A percentile compares a stretch with the other conserved stretches of the same genome.
These are phyloP conservation scores for Gila robusta DNA, from an alignment of 2,797 vertebrate species.

Conservation along the genomic window DNA sequence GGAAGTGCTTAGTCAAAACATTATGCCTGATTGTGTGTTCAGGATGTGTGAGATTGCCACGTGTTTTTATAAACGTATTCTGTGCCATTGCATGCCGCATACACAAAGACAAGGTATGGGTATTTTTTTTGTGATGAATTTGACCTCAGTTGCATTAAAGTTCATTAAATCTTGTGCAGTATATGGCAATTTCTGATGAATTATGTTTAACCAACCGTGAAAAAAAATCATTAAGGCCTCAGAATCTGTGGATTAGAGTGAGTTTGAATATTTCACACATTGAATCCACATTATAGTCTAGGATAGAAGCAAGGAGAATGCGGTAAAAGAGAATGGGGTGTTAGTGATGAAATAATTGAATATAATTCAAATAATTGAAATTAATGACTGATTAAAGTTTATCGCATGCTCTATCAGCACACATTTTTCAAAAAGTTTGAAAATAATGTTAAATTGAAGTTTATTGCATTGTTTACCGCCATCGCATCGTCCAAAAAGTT, in stretches of 20 bases:
- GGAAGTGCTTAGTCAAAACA: conserved; percentile 38
- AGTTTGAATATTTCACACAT: not conserved
- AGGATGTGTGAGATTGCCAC: conserved; percentile 1
- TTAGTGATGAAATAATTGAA: not conserved
- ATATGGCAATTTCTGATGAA: conserved; percentile 33
- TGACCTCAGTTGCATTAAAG: conserved; percentile 17
- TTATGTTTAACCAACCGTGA: conserved; percentile 25
- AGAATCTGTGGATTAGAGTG: conserved; percentile 28
- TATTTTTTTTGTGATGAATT: not conserved
- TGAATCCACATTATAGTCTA: not conserved
- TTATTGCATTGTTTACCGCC: not conserved
- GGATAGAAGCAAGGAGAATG: not conserved
- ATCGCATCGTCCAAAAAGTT: not conserved
- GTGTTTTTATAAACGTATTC: not conserved
- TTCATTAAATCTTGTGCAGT: conserved; percentile 19
- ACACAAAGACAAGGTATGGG: not conserved
- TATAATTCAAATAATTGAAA: not conserved
- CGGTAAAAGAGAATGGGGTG: not conserved
- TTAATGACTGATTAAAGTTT: not conserved
- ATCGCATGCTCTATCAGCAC: not conserved
- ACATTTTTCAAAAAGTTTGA: not conserved
- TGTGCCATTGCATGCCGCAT: not conserved
- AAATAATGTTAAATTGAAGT: not conserved
- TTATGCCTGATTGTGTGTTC: conserved; percentile 26
- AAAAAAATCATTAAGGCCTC: conserved; percentile 32